Evolutionary conservation across 2,797 vertebrate species (phyloP).

Genomic region (Ateles fusciceps): DNA sequence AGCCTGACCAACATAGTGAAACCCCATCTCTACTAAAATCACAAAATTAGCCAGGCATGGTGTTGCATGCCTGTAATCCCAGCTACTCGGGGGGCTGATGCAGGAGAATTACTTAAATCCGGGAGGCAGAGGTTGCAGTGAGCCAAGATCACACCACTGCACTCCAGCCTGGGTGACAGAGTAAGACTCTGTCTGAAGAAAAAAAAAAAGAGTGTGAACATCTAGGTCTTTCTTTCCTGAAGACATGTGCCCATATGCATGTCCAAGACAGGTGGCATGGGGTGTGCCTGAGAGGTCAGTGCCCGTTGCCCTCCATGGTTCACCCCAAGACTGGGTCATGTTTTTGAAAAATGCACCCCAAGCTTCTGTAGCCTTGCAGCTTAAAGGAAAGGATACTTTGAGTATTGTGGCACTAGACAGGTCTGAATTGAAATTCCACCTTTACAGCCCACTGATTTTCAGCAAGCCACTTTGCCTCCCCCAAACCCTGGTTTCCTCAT

Average conservation of each 20-base stretch:
- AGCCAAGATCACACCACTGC: background rate
- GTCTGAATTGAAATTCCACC: background rate
- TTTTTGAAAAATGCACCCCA: background rate
- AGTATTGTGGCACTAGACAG: background rate
- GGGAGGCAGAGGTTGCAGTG: background rate
- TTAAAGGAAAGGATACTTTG: background rate
- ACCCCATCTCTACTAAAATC: background rate
- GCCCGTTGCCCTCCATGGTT: rapidly evolving
- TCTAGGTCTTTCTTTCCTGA: background rate
- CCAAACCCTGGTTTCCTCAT: background rate
- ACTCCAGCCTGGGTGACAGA: background rate
- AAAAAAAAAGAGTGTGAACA: background rate
- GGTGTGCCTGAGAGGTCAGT: background rate
- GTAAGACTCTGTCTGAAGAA: background rate
- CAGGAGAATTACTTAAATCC: background rate
- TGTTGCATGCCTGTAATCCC: background rate
- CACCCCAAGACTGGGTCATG: background rate
- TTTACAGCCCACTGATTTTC: background rate
- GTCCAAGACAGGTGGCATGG: background rate
- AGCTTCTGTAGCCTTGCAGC: background rate
- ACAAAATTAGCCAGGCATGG: background rate
- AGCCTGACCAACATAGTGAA: background rate
- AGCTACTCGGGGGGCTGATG: background rate
- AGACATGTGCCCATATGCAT: background rate
- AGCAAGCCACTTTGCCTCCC: background rate